Evolutionary conservation across 2,888 invertebrate genomes (phyloP), one percentile per base, ranked within the genome.

Genomic region (Hylaea fasciaria): DNA sequence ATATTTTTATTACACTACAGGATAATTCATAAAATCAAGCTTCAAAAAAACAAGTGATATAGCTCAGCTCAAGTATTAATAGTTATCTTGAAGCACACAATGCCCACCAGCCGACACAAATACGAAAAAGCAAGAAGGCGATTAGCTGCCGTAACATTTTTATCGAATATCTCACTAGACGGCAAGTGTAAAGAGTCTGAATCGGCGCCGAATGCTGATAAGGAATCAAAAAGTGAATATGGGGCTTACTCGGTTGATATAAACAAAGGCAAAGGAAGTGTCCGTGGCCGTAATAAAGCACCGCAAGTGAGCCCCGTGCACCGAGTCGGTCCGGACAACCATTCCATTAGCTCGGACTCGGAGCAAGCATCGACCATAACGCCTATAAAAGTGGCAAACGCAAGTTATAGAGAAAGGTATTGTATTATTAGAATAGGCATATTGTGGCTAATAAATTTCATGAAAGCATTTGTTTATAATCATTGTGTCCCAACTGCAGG

Each of bases 121-220:
- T 91, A 92, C 76, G 94, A 94, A 79, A 95, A 95, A 89, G 96
- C 96, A 79, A 94, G 97, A 82, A 94, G 97, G 89, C 95, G 97
- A 87, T 94, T 98, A 76, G 97, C 98, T 82, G 98, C 98, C 73
- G 94, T 98, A 80, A 96, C 97, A 81, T 99, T 98, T 93, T 94
- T 99, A 74, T 96, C 98, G 55, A 98, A 98, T 91, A 98, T 99
- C 83, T 98, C 98, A 66, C 93, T 98, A 67, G 98, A 98, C 93
- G 98, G 98, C 70, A 96, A 96, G 74, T 95, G 96, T 87, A 94
- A 94, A 82, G 96, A 96, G 83, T 95, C 95, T 63, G 94, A 86
- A 68, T 65, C 85, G 61, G 72, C 77, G 56, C 81, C 84, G 62
- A 69, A 81, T 66, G 69, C 75, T 39, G 83, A 83, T 70, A 83